Base-by-base conservation (phyloP, 2,797 vertebrate genomes). In the Sebastes iracundus region DNA sequence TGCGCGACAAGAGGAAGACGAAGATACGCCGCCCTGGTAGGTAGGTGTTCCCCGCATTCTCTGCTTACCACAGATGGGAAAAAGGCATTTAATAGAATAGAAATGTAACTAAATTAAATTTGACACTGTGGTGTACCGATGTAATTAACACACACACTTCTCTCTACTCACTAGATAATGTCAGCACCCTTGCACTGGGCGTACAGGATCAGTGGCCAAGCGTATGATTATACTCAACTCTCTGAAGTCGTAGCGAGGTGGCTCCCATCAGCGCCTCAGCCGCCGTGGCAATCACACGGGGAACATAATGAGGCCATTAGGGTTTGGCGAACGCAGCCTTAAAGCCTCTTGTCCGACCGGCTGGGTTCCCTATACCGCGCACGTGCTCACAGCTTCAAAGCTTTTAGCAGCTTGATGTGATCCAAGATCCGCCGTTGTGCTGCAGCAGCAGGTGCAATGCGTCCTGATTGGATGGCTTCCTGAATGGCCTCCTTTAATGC, bases 291-390 rank as follows among this genome's bases (percentile, higher is more conserved):
- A 82, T 92, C 85, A 86, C 55, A 90, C 82, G 75, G 75, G 85
- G 58, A 87, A 82, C 86, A 81, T 91, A 94, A 93, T 85, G 88
- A 93, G 86, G 79, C 91, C 85, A 92, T 93, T 93, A 89, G 68
- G 75, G 75, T 81, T 88, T 83, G 82, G 78, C 32, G 16, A 79
- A 71, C 2, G 61, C 81, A 78, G 84, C 77, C 79, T 88, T 82
- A 71, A 83, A 85, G 80, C 72, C 82, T 74, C 81, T 80, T 52
- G 73, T 87, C 69, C 46, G 20, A 66, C 61, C 28, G 72, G 79
- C 75, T 73, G 66, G 73, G 52, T 79, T 83, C 81, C 78, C 76
- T 60, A 46, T 46, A 42, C 82, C 59, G 2, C 6, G 66, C 82
- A 82, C 69, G 3, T 4, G 77, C 75, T 38, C 59, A 9, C 28